These are phyloP conservation scores for Horisme vitalbata DNA, from an alignment of 2,888 invertebrate genomes.

Conservation along the genomic window DNA sequence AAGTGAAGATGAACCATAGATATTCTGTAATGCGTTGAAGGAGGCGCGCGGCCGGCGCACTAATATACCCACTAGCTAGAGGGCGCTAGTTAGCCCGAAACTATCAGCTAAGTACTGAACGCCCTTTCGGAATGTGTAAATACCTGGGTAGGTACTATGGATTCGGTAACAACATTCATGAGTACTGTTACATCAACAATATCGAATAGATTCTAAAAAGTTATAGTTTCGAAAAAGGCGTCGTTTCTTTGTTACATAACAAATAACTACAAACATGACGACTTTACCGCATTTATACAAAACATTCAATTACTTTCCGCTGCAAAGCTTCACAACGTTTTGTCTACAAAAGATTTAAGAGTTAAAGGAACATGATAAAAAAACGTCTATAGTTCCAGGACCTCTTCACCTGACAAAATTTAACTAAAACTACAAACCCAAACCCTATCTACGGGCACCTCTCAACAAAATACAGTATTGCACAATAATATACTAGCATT, in stretches of 20 bases:
- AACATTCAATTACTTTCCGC: slow-evolving; percentile 64
- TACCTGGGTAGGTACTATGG: slow-evolving; percentile 16
- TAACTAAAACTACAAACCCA: slow-evolving; percentile 43
- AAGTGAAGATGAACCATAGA: slow-evolving; percentile 79
- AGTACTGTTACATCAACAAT: no score
- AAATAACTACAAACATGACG: slow-evolving; percentile 52
- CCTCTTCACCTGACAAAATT: slow-evolving; percentile 31
- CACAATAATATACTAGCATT: slow-evolving; percentile 36
- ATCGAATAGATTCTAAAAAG: no score
- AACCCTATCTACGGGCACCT: slow-evolving; percentile 58
- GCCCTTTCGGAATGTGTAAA: no score
- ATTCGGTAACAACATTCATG: no score
- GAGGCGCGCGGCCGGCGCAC: slow-evolving; percentile 72
- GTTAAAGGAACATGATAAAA: slow-evolving; percentile 36
- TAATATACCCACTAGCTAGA: slow-evolving; percentile 63
- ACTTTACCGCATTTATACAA: slow-evolving; percentile 47
- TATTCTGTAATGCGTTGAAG: slow-evolving; percentile 63
- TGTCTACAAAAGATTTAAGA: slow-evolving; percentile 37
- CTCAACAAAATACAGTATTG: slow-evolving; percentile 48
- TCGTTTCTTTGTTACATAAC: slow-evolving; percentile 41
- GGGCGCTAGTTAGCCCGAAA: slow-evolving; percentile 54
- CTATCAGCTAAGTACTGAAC: slow-evolving; percentile 46
- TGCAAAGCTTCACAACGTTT: slow-evolving; percentile 47
- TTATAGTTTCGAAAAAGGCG: slow-evolving; percentile 46
- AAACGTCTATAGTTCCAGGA: slow-evolving; percentile 53